Conservation (phyloP, 2,888 invertebrate species). For the Heliconius cydno region DNA sequence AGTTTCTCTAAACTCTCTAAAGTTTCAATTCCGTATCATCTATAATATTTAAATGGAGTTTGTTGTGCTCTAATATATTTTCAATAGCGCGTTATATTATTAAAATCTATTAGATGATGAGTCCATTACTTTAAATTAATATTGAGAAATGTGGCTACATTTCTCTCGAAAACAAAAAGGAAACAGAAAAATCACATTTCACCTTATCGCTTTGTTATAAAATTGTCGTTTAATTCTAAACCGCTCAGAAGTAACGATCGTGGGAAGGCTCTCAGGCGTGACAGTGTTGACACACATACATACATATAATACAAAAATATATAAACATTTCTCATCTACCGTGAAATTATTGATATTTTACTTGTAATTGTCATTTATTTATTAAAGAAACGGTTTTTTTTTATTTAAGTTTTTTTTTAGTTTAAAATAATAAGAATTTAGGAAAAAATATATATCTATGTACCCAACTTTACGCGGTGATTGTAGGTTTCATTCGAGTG, state of each 20-base stretch:
- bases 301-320: background rate
- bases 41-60: too few species aligned
- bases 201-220: constrained; percentile 7
- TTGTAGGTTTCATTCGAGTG: too few species aligned
- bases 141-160: too few species aligned
- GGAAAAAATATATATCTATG: too few species aligned
- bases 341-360: background rate
- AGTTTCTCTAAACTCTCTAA: background rate
- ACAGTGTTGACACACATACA: background rate
- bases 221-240: constrained; percentile 5
- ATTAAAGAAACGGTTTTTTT: background rate
- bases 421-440: background rate
- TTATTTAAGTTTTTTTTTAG: background rate
- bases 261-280: background rate
- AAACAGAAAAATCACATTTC: background rate
- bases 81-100: too few species aligned
- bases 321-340: background rate
- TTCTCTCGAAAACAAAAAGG: background rate
- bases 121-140: too few species aligned
- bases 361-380: background rate
- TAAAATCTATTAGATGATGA: too few species aligned
- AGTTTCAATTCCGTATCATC: too few species aligned
- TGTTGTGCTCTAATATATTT: too few species aligned
- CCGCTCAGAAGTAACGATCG: background rate
- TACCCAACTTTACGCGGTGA: too few species aligned